Percentiles rank a stretch among this genome's conserved stretches.
These are phyloP conservation scores for Calephelis nemesis DNA, from an alignment of 1,140 invertebrate genomes.

Conservation along the genomic window DNA sequence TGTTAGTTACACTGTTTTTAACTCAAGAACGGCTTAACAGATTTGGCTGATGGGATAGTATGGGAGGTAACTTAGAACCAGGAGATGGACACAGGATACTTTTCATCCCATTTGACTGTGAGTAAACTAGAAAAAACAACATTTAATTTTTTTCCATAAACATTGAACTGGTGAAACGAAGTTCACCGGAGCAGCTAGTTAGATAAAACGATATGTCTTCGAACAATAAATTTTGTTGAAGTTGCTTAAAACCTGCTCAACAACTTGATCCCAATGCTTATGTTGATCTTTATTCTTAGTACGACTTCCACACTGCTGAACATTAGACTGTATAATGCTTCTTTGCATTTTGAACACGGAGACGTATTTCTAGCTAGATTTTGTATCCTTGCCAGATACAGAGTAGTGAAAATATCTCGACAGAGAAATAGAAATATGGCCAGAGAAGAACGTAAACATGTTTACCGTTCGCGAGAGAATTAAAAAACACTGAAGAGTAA, in stretches of 20 bases:
- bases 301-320: conserved; percentile 34
- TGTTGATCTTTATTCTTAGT: conserved; percentile 34
- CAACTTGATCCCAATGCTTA: conserved; percentile 36
- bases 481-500: conserved; percentile 57
- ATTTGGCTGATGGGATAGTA: no score
- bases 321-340: conserved; percentile 55
- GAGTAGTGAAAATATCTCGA: conserved; percentile 58
- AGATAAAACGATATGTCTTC: conserved; percentile 19
- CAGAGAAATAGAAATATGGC: conserved; percentile 66
- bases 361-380: conserved; percentile 51
- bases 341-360: conserved; percentile 48
- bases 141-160: no score
- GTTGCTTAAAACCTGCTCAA: conserved; percentile 27
- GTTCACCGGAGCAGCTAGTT: neutral
- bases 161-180: neutral
- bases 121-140: no score
- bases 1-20: no score
- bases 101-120: no score
- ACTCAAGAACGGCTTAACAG: no score
- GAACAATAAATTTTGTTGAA: conserved; percentile 22
- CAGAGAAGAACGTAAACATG: conserved; percentile 68
- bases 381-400: conserved; percentile 53
- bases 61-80: no score
- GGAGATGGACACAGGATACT: no score
- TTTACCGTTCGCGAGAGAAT: conserved; percentile 63